Conservation (phyloP, 2,888 invertebrate genomes). For the Beris morrisii region DNA sequence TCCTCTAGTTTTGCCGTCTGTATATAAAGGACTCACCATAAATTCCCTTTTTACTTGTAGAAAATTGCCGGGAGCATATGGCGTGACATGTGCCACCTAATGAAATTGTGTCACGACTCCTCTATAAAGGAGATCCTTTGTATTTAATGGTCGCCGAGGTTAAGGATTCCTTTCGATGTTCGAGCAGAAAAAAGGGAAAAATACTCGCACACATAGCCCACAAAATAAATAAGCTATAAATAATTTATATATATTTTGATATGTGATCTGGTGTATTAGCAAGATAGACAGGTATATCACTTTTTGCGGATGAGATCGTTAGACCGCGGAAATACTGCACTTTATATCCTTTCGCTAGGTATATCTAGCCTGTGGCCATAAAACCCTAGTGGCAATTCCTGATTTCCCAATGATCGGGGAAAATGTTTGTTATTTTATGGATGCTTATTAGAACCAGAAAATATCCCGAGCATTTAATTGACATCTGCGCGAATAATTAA, state of each 20-base stretch:
- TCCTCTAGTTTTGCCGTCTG: constrained; percentile 11
- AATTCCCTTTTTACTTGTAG: constrained; percentile 35
- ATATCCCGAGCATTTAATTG: too few relatives aligned
- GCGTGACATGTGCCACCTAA: constrained; percentile 36
- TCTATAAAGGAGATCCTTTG: constrained; percentile 34
- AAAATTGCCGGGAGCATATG: constrained; percentile 36
- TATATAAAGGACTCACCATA: constrained; percentile 28
- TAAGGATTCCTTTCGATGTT: not conserved
- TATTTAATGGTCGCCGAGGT: constrained; percentile 32
- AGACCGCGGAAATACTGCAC: too few relatives aligned
- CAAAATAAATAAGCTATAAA: constrained; percentile 35
- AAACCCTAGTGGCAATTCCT: too few relatives aligned
- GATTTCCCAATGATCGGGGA: too few relatives aligned
- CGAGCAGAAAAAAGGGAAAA: not conserved
- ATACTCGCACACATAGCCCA: not conserved
- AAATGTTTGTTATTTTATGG: too few relatives aligned
- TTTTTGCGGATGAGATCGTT: too few relatives aligned
- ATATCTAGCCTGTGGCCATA: too few relatives aligned
- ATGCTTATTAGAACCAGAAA: too few relatives aligned
- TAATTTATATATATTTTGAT: constrained; percentile 19
- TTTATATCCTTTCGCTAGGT: too few relatives aligned
- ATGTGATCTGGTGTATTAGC: too few relatives aligned
- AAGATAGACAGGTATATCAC: too few relatives aligned
- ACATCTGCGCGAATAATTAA: too few relatives aligned
- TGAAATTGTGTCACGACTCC: constrained; percentile 36